Base-by-base conservation (phyloP, 2,113 vertebrate species). In the Anser cygnoides region DNA sequence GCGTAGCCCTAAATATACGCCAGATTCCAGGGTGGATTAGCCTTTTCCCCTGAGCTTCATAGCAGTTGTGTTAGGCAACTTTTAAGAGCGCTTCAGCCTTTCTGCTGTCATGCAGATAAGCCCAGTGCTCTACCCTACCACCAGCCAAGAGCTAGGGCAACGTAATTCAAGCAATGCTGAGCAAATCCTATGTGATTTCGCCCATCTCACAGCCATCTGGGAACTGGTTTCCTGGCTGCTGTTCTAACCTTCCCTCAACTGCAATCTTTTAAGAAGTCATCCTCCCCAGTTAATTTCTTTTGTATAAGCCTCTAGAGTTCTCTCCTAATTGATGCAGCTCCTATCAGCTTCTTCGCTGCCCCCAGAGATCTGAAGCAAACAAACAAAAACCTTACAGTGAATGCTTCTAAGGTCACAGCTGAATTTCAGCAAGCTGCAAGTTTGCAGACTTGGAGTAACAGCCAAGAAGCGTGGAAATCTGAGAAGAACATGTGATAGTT, bases 71-170 rank as follows among this genome's bases (percentile, higher is more conserved):
- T 54, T 25, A 79, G 50, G 58, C 35, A 92, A 91, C 93, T 95
- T 94, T 95, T 85, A 93, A 85, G 63, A 82, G 95, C 87, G 92
- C 91, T 96, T 92, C 95, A 76, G 82, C 76, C 74, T 84, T 92
- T 82, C 66, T 52, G 88, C 37, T 57, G 49, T 29, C 59, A 72
- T 33, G 37, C 52, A 95, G 89, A 93, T 11, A 11, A 93, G 57
- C 65, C 83, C 82, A 93, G 82, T 1, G 4, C 87, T 87, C 39
- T 54, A 41, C 19, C 37, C 17, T 17, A 75, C n/a, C 39, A 75
- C n/a, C 39, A 89, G 76, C 77, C 78, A 79, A 81, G 66, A 96
- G 62, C 77, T 52, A 65, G 84, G 65, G 57, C 76, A 84, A 91
- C 91, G 62, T 65, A 92, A 93, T 87, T 92, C 77, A 96, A 61